Conservation (phyloP, 1,140 invertebrate genomes). For the roundworm (Caenorhabditis elegans) region WBcel235 BX284603.4:9040501-9041000, state of each 20-base stretch:
- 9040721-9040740: constrained; percentile 21
- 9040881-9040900: background rate
- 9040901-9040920: too few relatives aligned
- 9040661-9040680: background rate
- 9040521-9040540: constrained; percentile 7
- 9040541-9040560: constrained; percentile 8
- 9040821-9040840: background rate
- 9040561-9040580: constrained; percentile 30
- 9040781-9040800: constrained; percentile 34
- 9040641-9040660: background rate
- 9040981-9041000: constrained; percentile 64
- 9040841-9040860: constrained; percentile 14
- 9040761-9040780: constrained; percentile 21
- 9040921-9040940: too few relatives aligned
- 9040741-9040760: constrained; percentile 12
- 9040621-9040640: background rate
- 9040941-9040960: background rate
- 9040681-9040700: background rate
- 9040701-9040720: background rate
- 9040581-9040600: constrained; percentile 17
- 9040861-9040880: constrained; percentile 9
- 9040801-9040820: background rate
- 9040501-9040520: constrained; percentile 26
- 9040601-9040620: constrained; percentile 6
- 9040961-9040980: constrained; percentile 54